These are phyloP conservation scores for Pseudochromis fuscus DNA, from an alignment of 2,797 vertebrate species.

Conservation along the genomic window DNA sequence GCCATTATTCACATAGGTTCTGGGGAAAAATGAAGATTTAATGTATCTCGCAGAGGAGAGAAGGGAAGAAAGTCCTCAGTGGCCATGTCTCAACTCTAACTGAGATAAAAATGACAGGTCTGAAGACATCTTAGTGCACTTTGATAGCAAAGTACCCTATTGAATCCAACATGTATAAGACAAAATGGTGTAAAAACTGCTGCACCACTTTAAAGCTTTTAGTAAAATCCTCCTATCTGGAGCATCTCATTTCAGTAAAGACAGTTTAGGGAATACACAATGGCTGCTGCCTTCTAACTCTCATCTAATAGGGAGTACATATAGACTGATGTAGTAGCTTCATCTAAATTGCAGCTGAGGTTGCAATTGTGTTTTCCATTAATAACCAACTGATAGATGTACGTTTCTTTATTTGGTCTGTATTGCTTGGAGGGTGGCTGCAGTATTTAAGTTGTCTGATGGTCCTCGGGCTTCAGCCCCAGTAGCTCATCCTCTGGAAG, in stretches of 20 bases:
- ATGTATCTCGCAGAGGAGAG: neutral
- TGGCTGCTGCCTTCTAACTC: constrained; percentile 10
- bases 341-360: constrained; percentile 22
- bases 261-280: constrained; percentile 19
- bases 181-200: no score
- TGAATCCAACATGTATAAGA: no score
- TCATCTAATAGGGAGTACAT: neutral
- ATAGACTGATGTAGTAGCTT: constrained; percentile 9
- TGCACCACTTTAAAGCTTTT: neutral
- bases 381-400: constrained; percentile 23
- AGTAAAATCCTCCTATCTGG: neutral
- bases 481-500: constrained; percentile 44
- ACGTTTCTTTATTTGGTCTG: constrained; percentile 25
- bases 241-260: neutral
- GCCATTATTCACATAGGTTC: neutral
- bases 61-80: neutral
- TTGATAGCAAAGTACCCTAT: no score
- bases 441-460: constrained; percentile 26
- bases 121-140: no score
- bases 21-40: neutral
- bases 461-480: constrained; percentile 26
- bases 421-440: neutral
- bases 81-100: neutral
- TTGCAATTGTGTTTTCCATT: constrained; percentile 29
- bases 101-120: neutral